phyloP scores from a whole-genome alignment of 2,113 vertebrate species.

The Cebus imitator region DNA sequence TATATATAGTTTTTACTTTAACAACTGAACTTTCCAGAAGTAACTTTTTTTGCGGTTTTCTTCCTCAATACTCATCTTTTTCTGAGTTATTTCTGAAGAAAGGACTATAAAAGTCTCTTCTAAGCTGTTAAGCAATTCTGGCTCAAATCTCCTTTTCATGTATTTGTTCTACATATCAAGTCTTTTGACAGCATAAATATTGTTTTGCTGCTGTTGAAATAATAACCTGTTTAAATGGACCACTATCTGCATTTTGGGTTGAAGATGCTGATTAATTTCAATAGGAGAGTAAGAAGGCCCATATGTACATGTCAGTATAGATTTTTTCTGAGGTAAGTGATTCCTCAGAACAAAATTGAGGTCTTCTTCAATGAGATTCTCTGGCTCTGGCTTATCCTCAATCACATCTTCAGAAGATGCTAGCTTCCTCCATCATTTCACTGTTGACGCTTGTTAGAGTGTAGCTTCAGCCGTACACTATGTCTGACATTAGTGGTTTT shows the following conservation, averaged over 20 bases:
- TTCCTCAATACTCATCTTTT: slow-evolving; percentile 84
- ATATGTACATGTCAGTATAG: slow-evolving; percentile 79
- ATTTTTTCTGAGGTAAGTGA: slow-evolving; percentile 77
- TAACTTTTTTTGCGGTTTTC: slow-evolving; percentile 92
- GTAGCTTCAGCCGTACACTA: slow-evolving; percentile 79
- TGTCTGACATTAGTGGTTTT: slow-evolving; percentile 69
- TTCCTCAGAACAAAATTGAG: slow-evolving; percentile 84
- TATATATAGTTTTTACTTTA: slow-evolving; percentile 86
- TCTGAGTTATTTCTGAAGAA: slow-evolving; percentile 82
- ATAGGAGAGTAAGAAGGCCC: slow-evolving; percentile 81
- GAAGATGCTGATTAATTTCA: slow-evolving; percentile 89
- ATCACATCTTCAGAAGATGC: slow-evolving; percentile 92
- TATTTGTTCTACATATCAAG: slow-evolving; percentile 76
- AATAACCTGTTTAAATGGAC: slow-evolving; percentile 71
- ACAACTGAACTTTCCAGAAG: slow-evolving; percentile 93
- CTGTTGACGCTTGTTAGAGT: slow-evolving; percentile 88
- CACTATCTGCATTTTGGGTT: slow-evolving; percentile 79
- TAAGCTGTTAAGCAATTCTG: slow-evolving; percentile 82
- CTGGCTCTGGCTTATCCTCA: slow-evolving; percentile 94
- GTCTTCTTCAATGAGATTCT: slow-evolving; percentile 93
- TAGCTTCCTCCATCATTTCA: slow-evolving; percentile 89
- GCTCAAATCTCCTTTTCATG: slow-evolving; percentile 75
- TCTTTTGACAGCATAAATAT: slow-evolving; percentile 63
- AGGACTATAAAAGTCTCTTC: slow-evolving; percentile 82
- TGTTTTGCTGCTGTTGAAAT: slow-evolving; percentile 72